A percentile compares a stretch with the other conserved stretches of the same genome.
Evolutionary conservation across 2,113 vertebrate genomes (phyloP).

Genomic region (Haemorhous mexicanus): DNA sequence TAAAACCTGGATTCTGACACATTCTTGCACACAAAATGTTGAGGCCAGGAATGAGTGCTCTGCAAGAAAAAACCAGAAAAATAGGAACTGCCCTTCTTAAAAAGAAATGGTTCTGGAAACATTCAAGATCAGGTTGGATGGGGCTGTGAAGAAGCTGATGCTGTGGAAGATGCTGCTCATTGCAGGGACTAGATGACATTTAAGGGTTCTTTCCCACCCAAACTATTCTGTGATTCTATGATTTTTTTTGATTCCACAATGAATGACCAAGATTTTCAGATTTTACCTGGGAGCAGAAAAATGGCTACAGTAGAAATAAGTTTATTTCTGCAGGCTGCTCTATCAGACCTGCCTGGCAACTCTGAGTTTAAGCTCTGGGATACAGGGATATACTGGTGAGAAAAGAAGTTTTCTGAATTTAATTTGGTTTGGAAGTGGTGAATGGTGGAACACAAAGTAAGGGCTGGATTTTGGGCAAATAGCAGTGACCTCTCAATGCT

Average conservation of each 20-base stretch:
- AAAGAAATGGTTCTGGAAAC: not conserved
- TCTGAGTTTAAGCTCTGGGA: not conserved
- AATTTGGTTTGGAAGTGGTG: not conserved
- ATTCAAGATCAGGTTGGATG: not conserved
- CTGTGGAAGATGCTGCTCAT: not conserved
- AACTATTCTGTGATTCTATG: not conserved
- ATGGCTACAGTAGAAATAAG: not conserved
- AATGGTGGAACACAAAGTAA: not conserved
- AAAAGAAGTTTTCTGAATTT: not conserved
- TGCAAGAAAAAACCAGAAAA: not conserved
- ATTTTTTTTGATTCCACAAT: not conserved
- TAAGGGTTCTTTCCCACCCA: not conserved
- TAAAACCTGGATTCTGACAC: not conserved
- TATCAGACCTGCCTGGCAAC: not conserved
- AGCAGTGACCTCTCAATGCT: not conserved
- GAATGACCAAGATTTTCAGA: not conserved
- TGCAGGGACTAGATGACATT: not conserved
- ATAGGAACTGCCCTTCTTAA: not conserved
- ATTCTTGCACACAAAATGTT: not conserved
- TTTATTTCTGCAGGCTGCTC: not conserved
- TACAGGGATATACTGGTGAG: accelerated
- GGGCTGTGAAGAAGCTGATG: not conserved
- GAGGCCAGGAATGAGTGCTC: not conserved
- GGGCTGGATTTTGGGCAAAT: not conserved
- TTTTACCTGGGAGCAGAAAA: not conserved